These are phyloP conservation scores for Pristionchus japonicus DNA, from an alignment of 2,888 invertebrate species.

Conservation along the genomic window DNA sequence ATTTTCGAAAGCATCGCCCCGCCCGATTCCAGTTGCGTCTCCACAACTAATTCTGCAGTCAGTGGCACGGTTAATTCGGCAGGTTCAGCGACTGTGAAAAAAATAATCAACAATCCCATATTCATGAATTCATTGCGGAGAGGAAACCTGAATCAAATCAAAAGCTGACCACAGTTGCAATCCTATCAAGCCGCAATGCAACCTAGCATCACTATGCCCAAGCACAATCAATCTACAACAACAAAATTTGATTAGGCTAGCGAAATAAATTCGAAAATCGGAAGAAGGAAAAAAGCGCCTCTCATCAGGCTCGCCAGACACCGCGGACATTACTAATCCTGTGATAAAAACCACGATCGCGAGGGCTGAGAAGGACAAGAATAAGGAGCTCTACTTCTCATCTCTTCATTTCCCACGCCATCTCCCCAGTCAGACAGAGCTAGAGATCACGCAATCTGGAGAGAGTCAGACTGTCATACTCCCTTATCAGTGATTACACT, in stretches of 20 bases:
- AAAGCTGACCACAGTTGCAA: too few relatives aligned
- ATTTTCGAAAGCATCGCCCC: too few relatives aligned
- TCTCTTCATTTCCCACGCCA: not conserved
- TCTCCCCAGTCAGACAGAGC: not conserved
- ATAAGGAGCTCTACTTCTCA: not conserved
- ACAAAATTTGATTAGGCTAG: not conserved
- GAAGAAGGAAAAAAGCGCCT: not conserved
- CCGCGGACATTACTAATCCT: slow-evolving; percentile 6
- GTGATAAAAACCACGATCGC: not conserved
- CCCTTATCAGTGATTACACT: not conserved
- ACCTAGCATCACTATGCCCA: too few relatives aligned
- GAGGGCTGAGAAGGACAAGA: not conserved
- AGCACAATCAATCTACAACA: too few relatives aligned
- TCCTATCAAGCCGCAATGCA: too few relatives aligned
- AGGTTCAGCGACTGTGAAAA: too few relatives aligned
- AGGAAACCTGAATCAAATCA: too few relatives aligned
- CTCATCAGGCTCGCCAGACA: not conserved
- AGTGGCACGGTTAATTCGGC: too few relatives aligned
- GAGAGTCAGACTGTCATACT: not conserved
- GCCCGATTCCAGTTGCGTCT: too few relatives aligned
- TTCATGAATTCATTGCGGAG: too few relatives aligned
- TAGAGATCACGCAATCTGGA: not conserved
- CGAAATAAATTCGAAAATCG: not conserved
- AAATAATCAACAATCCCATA: too few relatives aligned
- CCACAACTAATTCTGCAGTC: too few relatives aligned